Conservation (phyloP, 1,140 invertebrate genomes). For the Planococcus citri region DNA sequence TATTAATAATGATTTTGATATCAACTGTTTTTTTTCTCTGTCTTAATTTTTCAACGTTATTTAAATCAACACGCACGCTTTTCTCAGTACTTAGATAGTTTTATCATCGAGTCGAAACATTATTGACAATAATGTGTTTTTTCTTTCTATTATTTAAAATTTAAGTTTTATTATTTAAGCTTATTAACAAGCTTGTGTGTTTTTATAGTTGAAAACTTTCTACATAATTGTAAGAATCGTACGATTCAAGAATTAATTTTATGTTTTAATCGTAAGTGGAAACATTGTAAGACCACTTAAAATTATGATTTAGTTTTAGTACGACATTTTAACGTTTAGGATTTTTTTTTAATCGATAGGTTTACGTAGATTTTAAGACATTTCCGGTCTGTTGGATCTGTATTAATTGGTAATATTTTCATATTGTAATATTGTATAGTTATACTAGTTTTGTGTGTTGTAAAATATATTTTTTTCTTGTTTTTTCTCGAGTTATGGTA, state of each 20-base stretch:
- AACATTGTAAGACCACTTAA: not conserved
- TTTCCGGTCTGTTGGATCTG: no score
- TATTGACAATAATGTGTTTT: not conserved
- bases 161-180: not conserved
- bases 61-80: not conserved
- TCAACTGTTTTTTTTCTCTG: not conserved
- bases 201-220: conserved; percentile 2
- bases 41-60: not conserved
- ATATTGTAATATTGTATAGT: no score
- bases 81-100: not conserved
- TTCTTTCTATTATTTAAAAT: not conserved
- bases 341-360: no score
- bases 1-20: not conserved
- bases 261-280: not conserved
- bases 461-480: no score
- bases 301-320: not conserved
- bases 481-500: no score
- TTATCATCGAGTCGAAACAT: not conserved
- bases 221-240: not conserved
- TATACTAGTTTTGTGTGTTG: no score
- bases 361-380: no score
- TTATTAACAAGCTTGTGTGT: conserved; percentile 2
- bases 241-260: not conserved
- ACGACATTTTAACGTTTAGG: not conserved
- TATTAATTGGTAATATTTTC: no score